These are phyloP conservation scores for Pangasius krempfi DNA, from an alignment of 2,797 vertebrate genomes.

Conservation along the genomic window DNA sequence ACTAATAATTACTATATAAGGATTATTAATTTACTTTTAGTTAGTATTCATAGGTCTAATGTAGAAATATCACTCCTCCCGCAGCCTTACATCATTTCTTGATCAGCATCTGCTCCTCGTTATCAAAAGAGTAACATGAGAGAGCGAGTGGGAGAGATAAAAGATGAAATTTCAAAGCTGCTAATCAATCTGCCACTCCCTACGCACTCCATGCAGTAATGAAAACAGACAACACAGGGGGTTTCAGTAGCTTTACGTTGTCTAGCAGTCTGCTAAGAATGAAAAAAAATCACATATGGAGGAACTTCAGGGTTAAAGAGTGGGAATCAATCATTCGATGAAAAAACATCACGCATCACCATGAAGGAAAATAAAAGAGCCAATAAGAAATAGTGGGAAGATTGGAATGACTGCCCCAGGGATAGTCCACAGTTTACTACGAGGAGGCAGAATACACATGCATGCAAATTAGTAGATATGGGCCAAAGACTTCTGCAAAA, in stretches of 20 bases:
- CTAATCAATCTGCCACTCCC: constrained; percentile 27
- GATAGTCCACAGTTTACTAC: background rate
- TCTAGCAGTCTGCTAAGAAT: constrained; percentile 11
- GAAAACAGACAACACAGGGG: constrained; percentile 36
- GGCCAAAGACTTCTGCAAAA: background rate
- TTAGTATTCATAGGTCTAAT: background rate
- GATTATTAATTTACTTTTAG: background rate
- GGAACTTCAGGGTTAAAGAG: constrained; percentile 22
- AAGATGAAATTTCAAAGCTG: constrained; percentile 22
- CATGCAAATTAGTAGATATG: background rate
- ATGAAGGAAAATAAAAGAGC: constrained; percentile 4
- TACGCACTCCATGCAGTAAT: constrained; percentile 23
- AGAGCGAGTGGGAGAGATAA: background rate
- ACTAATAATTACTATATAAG: background rate
- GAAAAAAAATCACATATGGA: constrained; percentile 11
- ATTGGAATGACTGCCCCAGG: constrained; percentile 1
- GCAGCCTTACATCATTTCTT: background rate
- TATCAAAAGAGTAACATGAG: constrained; percentile 16
- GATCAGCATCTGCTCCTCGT: constrained; percentile 34
- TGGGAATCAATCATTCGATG: constrained; percentile 13
- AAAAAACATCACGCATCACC: constrained; percentile 14
- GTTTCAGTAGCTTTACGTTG: constrained; percentile 29
- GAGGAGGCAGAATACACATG: background rate
- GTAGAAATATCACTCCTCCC: background rate
- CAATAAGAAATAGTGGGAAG: background rate